Conservation (phyloP, 2,797 vertebrate species). For the Sciaenops ocellatus region DNA sequence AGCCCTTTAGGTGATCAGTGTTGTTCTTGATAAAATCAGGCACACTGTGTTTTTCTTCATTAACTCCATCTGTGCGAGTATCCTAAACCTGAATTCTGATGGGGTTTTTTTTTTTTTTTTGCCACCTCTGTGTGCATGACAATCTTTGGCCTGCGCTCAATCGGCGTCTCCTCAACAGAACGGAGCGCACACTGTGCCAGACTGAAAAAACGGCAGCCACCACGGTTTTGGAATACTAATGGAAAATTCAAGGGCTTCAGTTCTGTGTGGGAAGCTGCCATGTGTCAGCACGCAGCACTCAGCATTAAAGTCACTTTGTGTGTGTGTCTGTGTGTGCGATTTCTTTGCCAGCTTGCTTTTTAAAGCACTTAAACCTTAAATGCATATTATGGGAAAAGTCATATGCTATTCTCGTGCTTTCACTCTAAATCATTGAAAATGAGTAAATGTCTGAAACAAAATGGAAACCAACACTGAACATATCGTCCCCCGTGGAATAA, state of each 20-base stretch:
- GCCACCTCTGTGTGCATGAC: slow-evolving; percentile 46
- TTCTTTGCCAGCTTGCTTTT: slow-evolving; percentile 65
- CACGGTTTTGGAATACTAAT: slow-evolving; percentile 76
- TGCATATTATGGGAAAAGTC: slow-evolving; percentile 66
- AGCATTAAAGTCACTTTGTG: slow-evolving; percentile 61
- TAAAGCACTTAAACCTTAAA: slow-evolving; percentile 71
- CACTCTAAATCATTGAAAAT: slow-evolving; percentile 43
- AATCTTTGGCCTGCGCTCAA: slow-evolving; percentile 68
- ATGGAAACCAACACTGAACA: slow-evolving; percentile 17
- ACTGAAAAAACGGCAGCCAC: slow-evolving; percentile 59
- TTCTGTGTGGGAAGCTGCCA: slow-evolving; percentile 78
- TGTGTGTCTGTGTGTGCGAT: slow-evolving; percentile 35
- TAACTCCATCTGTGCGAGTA: slow-evolving; percentile 61
- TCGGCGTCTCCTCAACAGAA: slow-evolving; percentile 50
- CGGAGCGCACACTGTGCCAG: slow-evolving; percentile 58
- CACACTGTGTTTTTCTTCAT: slow-evolving; percentile 59
- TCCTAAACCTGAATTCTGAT: slow-evolving; percentile 52
- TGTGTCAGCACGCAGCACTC: slow-evolving; percentile 75
- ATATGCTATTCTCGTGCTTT: slow-evolving; percentile 25
- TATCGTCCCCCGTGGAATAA: background rate
- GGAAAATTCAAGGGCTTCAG: slow-evolving; percentile 73
- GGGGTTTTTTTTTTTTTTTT: slow-evolving; percentile 18
- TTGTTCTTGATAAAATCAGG: slow-evolving; percentile 51
- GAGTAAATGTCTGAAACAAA: slow-evolving; percentile 42
- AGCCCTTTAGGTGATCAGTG: slow-evolving; percentile 61